Conservation (phyloP, 2,888 invertebrate genomes). For the Tortricodes alternella region DNA sequence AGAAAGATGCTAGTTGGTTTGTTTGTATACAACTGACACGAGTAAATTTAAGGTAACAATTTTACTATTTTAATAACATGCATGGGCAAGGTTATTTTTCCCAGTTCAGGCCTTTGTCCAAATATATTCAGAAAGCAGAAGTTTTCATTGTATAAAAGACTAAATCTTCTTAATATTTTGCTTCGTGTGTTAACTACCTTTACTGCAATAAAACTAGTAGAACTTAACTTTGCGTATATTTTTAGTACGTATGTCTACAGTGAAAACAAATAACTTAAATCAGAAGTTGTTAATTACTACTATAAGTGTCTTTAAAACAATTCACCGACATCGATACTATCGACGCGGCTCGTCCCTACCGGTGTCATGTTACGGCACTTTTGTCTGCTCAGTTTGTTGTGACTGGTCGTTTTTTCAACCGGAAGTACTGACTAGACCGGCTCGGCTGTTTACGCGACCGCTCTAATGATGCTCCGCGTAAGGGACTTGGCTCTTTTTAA, state of each 20-base stretch:
- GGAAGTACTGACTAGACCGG: conserved; percentile 41
- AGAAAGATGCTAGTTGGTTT: no score
- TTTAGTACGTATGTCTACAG: background rate
- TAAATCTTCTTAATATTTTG: no score
- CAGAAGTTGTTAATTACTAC: background rate
- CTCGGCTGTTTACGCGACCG: conserved; percentile 41
- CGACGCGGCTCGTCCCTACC: conserved; percentile 38
- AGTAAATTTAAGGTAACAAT: no score
- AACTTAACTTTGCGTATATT: no score
- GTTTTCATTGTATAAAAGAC: no score
- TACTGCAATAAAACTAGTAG: no score
- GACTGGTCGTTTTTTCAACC: conserved; percentile 44
- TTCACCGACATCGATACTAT: conserved; percentile 15
- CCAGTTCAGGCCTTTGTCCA: no score
- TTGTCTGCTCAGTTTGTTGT: conserved; percentile 46
- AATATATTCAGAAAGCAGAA: no score
- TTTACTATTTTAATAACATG: no score
- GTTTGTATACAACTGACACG: no score
- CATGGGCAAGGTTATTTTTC: no score
- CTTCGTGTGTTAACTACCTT: no score
- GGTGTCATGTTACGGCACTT: conserved; percentile 51
- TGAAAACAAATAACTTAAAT: background rate
- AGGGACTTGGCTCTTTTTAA: conserved; percentile 14
- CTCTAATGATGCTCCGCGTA: conserved; percentile 46
- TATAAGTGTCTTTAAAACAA: background rate